Evolutionary conservation across 2,797 vertebrate genomes (phyloP), one percentile per base, ranked within the genome.

Genomic region (Brachyrhaphis roseni): DNA sequence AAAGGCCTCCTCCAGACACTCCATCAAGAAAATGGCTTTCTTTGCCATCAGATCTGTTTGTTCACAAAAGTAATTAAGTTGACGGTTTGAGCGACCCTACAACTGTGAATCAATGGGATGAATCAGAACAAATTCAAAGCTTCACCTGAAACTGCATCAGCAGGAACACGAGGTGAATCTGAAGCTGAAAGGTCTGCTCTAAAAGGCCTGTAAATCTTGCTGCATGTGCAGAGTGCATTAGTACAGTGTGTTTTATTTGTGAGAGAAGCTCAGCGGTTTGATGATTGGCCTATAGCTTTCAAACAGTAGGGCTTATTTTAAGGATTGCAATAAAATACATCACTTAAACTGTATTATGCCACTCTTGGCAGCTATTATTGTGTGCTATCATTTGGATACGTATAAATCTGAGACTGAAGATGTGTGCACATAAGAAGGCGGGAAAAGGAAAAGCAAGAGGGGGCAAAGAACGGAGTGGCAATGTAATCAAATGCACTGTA

Each of bases 291-390:
- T 78, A 53, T 53, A 78, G 76, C 77, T 83, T 80, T 81, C 82
- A 72, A 82, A 78, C 64, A 62, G 78, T 10, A 31, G 74, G 75
- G 80, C 78, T 82, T 80, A 87, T 89, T 86, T 88, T 88, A 87
- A 72, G 79, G 23, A 76, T 6, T 71, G 81, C 82, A 87, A 87
- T 87, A 84, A 88, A 83, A 90, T 73, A 51, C 86, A 89, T 89
- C 78, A 84, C 87, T 90, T 88, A 36, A 84, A 85, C 72, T 74
- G 57, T 80, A 79, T 82, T 80, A 91, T 75, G 80, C 49, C 28
- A 73, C 81, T 87, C 41, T 75, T 79, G 55, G 81, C 81, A 64
- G 85, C 84, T 43, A 76, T 91, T 86, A 91, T 89, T 78, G 18
- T 84, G 53, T 81, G 81, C 73, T 59, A 80, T 82, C 78, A 70